Evolutionary conservation across 2,888 invertebrate genomes (phyloP), one percentile per base, ranked within the genome.

Genomic region (Panzeria rudis): DNA sequence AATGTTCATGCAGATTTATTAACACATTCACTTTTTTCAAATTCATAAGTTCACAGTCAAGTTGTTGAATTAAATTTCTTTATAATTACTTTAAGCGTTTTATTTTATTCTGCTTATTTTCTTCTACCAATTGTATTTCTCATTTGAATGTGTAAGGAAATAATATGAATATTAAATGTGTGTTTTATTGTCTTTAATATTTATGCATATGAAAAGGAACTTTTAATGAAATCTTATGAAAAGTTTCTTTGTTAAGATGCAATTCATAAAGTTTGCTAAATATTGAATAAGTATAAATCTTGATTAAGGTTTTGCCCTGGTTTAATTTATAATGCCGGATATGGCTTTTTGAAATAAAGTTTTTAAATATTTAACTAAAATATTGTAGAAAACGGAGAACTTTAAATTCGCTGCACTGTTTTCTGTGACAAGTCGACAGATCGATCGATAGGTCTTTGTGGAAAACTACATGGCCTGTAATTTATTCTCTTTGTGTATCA

Each of bases 21-120:
- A 61, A 41, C 50, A 50, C 52, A 61, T 61, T 69, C 59, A 56
- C 47, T 68, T 59, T 32, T 41, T 29, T 5, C n/a, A 15, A 41
- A 71, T 69, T 56, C 50, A 64, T 66, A 82, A 85, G 78, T 82
- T 85, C 82, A 82, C 78, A 85, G 85, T 85, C 85, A 85, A 82
- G 82, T 78, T 73, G 66, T 61, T 84, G 44, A 73, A 52, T 69
- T 52, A 64, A 78, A 78, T 82, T 79, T 73, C 73, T 64, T 85
- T 69, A 23, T 59, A 76, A 77, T 62, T 62, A 23, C 54, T 78
- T 61, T 68, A 61, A 77, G 47, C 29, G 54, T 66, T 69, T 66
- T 44, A 20, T 64, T 59, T 61, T 15, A 50, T 25, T 68, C 11
- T 50, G 50, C 7, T 76, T 25, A n/a, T 35, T 15, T 61, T 47